These are phyloP conservation scores for Hyperopisus bebe DNA, from an alignment of 2,113 vertebrate species.

Conservation along the genomic window DNA sequence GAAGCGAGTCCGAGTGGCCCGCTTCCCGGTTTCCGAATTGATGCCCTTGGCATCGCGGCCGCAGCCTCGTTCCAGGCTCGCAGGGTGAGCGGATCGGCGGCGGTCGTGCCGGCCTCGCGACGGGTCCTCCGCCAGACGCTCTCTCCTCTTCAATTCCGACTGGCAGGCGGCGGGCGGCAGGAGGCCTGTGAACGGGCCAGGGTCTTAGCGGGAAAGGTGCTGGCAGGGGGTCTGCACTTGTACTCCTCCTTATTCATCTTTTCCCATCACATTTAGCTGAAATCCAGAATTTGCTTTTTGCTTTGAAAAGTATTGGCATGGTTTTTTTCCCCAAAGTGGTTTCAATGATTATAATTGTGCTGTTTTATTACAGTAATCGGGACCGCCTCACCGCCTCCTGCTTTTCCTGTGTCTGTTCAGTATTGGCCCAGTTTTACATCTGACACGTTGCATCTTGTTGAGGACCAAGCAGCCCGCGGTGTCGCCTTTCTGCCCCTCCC, in stretches of 20 bases:
- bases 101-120: neutral
- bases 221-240: too few relatives aligned
- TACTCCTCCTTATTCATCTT: neutral
- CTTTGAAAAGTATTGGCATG: neutral
- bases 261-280: neutral
- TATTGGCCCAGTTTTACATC: neutral
- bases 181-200: neutral
- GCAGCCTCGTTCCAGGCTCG: neutral
- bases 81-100: neutral
- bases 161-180: neutral
- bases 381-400: neutral
- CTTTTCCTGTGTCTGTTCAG: neutral
- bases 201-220: neutral
- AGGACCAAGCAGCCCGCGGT: neutral
- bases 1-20: neutral
- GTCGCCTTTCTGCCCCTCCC: neutral
- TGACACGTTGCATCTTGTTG: neutral
- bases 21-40: neutral
- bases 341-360: neutral
- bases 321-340: neutral
- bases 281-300: neutral
- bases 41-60: neutral
- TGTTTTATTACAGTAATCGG: neutral
- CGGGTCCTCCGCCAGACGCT: neutral
- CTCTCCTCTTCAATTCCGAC: neutral